A percentile compares a stretch with the other conserved stretches of the same genome.
phyloP scores from a whole-genome alignment of 2,797 vertebrate species.

The Lacerta viridis region DNA sequence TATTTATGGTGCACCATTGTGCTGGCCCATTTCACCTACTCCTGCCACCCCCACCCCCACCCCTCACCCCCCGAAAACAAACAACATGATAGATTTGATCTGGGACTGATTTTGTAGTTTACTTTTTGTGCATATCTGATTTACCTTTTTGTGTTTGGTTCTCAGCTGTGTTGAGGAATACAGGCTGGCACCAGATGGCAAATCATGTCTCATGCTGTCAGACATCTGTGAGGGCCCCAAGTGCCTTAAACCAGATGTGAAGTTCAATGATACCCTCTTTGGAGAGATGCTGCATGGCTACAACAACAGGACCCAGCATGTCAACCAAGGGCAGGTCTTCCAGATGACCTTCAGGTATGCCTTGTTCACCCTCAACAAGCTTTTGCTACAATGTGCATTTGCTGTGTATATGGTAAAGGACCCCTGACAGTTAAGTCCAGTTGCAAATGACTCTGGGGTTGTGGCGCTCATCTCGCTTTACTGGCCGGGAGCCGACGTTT shows the following conservation, averaged over 20 bases:
- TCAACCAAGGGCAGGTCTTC: constrained; percentile 97
- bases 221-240: constrained; percentile 94
- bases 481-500: no score
- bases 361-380: background rate
- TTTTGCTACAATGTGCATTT: background rate
- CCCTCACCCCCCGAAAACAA: no score
- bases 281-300: constrained; percentile 98
- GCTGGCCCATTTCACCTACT: background rate
- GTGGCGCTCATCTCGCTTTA: no score
- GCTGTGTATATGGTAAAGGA: background rate
- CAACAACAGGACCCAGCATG: constrained; percentile 94
- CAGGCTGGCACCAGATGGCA: constrained; percentile 91
- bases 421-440: no score
- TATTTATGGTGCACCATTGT: no score
- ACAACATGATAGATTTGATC: background rate
- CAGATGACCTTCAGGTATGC: constrained; percentile 98
- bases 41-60: background rate
- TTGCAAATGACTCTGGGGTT: no score
- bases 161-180: constrained; percentile 97
- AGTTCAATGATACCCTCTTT: constrained; percentile 96
- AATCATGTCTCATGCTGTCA: constrained; percentile 93
- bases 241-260: constrained; percentile 88
- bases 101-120: background rate
- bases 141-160: background rate
- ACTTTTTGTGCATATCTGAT: constrained; percentile 11